Conservation (phyloP, 2,888 invertebrate species). For the Troilus luridus region DNA sequence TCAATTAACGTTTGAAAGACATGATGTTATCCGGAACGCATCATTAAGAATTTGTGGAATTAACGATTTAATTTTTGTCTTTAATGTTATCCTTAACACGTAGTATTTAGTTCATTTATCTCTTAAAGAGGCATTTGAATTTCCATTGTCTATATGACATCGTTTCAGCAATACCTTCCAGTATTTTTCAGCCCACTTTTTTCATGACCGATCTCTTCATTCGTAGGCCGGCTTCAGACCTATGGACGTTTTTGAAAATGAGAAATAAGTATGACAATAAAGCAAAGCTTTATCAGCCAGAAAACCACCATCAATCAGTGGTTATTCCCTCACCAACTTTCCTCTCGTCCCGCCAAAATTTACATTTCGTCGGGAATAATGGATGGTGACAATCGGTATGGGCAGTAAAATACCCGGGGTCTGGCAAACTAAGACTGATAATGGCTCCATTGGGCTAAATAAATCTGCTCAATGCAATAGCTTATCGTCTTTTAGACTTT, state of each 20-base stretch:
- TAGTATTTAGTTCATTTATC: too few relatives aligned
- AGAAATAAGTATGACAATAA: slow-evolving; percentile 16
- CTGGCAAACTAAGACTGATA: slow-evolving; percentile 39
- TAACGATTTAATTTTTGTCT: too few relatives aligned
- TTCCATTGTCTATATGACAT: neutral
- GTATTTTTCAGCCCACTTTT: neutral
- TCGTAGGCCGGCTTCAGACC: neutral
- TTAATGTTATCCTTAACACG: too few relatives aligned
- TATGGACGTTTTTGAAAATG: neutral
- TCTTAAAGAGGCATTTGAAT: neutral
- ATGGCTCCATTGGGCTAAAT: slow-evolving; percentile 8
- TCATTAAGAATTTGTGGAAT: too few relatives aligned
- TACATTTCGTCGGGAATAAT: slow-evolving; percentile 16
- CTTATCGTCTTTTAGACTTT: slow-evolving; percentile 3
- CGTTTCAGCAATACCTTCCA: neutral
- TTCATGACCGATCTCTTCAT: neutral
- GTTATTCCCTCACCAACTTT: slow-evolving; percentile 27
- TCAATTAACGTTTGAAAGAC: too few relatives aligned
- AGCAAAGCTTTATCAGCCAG: slow-evolving; percentile 4
- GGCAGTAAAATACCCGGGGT: neutral
- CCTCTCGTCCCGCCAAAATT: slow-evolving; percentile 13
- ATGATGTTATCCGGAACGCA: too few relatives aligned
- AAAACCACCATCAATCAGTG: slow-evolving; percentile 25
- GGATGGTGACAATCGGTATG: slow-evolving; percentile 27
- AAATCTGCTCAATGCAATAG: neutral